Base-by-base conservation (phyloP, 1,140 invertebrate species). In the Drosophila tristis region DNA sequence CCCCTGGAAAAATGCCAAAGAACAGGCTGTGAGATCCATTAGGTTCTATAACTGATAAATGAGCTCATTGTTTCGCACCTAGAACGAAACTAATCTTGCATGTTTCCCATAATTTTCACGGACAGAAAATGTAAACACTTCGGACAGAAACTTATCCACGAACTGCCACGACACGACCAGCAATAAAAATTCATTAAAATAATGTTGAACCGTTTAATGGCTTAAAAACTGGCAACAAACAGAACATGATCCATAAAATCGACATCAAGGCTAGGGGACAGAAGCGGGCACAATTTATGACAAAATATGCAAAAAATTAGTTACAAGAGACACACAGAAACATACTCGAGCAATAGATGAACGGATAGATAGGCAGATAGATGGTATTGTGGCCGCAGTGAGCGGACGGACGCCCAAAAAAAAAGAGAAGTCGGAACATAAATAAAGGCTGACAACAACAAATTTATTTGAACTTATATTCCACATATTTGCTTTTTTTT, bases 401-500 rank as follows among this genome's bases (percentile, higher is more conserved):
- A 65, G 26, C 6, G 26, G 26, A 26, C 29, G 50, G 62, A 75
- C 74, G 63, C 72, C 74, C 73, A 75, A 71, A 43, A 44, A 43
- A 66, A 66, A 45, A 75, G 20, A 20, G 20, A 60, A 66, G 49
- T 44, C 71, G 25, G 73, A 75, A 76, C 60, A 76, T 76, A 63
- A 75, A 76, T 67, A 76, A 60, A 62, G 73, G 55, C 73, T 76
- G 73, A 76, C 72, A 76, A 76, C 72, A 75, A 75, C 73, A 75
- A 67, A 76, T 76, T 76, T 68, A 39, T 67, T 58, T 54, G 49
- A 73, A 74, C 62, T 56, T 74, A 65, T 54, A 74, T 74, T 56
- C 31, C 26, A 29, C 26, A 25, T 25, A 29, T 29, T 29, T 29
- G 5, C 7, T 29, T 6, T 29, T 29, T 29, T 1, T 20, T 20